Evolutionary conservation across 2,888 invertebrate species (phyloP).

Genomic region (Leptopilina drosophilae): DNA sequence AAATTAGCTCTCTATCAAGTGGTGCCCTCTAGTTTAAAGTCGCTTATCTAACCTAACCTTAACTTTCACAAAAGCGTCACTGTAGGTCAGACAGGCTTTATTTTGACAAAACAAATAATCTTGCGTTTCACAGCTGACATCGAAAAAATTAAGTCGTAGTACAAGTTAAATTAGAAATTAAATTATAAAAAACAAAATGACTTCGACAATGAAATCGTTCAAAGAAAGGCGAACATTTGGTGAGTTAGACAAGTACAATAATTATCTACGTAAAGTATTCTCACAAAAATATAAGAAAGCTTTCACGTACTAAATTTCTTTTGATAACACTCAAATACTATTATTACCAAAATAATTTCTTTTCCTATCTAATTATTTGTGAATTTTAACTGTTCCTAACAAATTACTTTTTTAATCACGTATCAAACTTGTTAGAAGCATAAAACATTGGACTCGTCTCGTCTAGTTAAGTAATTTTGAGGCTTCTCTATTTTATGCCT

Average conservation of each 20-base stretch:
- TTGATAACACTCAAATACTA: background rate
- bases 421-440: too few relatives aligned
- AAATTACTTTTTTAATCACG: too few relatives aligned
- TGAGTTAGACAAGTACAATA: slow-evolving; percentile 53
- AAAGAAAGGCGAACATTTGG: slow-evolving; percentile 73
- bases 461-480: background rate
- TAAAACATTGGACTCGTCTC: slow-evolving; percentile 30
- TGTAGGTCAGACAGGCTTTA: slow-evolving; percentile 19
- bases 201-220: slow-evolving; percentile 66
- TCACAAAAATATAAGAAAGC: slow-evolving; percentile 3
- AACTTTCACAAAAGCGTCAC: slow-evolving; percentile 25
- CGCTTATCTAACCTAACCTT: slow-evolving; percentile 19
- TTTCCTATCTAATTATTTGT: background rate
- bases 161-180: slow-evolving; percentile 7
- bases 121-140: slow-evolving; percentile 37
- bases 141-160: slow-evolving; percentile 34
- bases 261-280: background rate
- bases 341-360: background rate
- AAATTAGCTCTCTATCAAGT: background rate
- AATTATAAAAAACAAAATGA: slow-evolving; percentile 58
- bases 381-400: too few relatives aligned
- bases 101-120: slow-evolving; percentile 14
- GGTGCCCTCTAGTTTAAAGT: slow-evolving; percentile 5
- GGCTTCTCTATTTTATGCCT: background rate
- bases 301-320: background rate